These are phyloP conservation scores for Phanerotoma sp. DNA, from an alignment of 2,888 invertebrate species.

Conservation along the genomic window DNA sequence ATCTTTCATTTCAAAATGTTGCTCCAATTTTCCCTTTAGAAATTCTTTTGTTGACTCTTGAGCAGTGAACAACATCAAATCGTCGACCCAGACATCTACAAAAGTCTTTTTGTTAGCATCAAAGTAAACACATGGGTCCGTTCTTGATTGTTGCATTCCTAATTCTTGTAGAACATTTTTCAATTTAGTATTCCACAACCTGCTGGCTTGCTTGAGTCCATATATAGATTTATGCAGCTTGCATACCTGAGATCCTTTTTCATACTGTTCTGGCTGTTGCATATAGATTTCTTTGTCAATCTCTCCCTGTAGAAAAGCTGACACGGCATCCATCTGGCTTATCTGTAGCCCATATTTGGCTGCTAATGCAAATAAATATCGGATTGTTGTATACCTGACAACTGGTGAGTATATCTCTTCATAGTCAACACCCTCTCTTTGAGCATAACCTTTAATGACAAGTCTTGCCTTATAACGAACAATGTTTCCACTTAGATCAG, in stretches of 20 bases:
- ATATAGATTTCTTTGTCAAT: slow-evolving; percentile 37
- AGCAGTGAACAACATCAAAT: slow-evolving; percentile 28
- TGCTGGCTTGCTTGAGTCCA: slow-evolving; percentile 10
- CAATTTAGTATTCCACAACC: slow-evolving; percentile 20
- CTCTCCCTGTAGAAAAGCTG: slow-evolving; percentile 39
- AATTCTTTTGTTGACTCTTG: slow-evolving; percentile 2
- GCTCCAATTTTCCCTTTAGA: slow-evolving; percentile 20
- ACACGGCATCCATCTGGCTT: slow-evolving; percentile 38
- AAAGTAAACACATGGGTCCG: slow-evolving; percentile 20
- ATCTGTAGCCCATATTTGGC: slow-evolving; percentile 31
- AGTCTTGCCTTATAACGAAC: slow-evolving; percentile 31
- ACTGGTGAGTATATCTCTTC: slow-evolving; percentile 34
- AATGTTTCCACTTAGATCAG: background rate
- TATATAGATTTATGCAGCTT: slow-evolving; percentile 9
- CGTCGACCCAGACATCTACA: slow-evolving; percentile 30
- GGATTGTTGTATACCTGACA: slow-evolving; percentile 28
- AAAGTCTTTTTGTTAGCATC: background rate
- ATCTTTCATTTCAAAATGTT: slow-evolving; percentile 33
- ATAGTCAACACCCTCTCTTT: slow-evolving; percentile 34
- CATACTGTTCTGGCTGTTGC: slow-evolving; percentile 13
- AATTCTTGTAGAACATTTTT: slow-evolving; percentile 28
- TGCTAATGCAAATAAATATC: slow-evolving; percentile 33
- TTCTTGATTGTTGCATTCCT: background rate
- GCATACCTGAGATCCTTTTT: background rate
- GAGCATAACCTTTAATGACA: slow-evolving; percentile 38